Base-by-base conservation (phyloP, 1,140 invertebrate genomes). In the Trichogramma pretiosum region DNA sequence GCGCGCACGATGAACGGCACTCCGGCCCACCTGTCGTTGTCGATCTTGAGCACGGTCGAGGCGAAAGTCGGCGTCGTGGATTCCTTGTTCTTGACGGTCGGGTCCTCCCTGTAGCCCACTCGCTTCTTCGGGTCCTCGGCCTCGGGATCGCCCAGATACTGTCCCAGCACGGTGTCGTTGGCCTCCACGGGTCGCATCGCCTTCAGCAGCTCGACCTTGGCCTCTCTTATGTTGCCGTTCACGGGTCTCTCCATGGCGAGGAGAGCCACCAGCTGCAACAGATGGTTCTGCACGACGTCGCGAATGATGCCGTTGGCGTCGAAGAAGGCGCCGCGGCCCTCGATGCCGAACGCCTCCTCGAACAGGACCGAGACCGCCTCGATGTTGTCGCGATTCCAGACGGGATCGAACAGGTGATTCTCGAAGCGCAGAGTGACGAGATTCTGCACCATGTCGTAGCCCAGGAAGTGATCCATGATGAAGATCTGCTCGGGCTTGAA, bases 361-460 rank as follows among this genome's bases (percentile, higher is more conserved):
- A 99, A 99, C 3, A 90, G 89, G 44, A 99, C 97, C 37, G 90
- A 80, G 10, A 99, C 84, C 3, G 85, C 91, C 1, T 94, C 88
- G 61, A 99, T 91, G 62, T 91, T 89, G 62, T 98, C 92, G 11
- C 93, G 77, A 68, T 93, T 93, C 91, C 90, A 94, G 3, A 87
- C 86, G 14, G 89, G 89, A 44, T 77, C 79, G 56, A 94, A 90
- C 47, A 94, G 85, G 58, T 83, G 75, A 67, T 95, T 95, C 19
- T 82, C 89, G 72, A 95, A 95, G 59, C 89, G 82, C 44, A 78
- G 77, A 14, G 92, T 93, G 84, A 99, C 92, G n/a, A 99, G 68
- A 75, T 99, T 99, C 72, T 99, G 96, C 5, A 99, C 94, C 95
- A 99, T 99, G 73, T 99, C 97, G 70, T 99, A 99, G n/a, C 96